A percentile compares a stretch with the other conserved stretches of the same genome.
Conservation (phyloP, 35 echinoderm and acorn worm species). For the Heliocidaris erythrogramma region DNA sequence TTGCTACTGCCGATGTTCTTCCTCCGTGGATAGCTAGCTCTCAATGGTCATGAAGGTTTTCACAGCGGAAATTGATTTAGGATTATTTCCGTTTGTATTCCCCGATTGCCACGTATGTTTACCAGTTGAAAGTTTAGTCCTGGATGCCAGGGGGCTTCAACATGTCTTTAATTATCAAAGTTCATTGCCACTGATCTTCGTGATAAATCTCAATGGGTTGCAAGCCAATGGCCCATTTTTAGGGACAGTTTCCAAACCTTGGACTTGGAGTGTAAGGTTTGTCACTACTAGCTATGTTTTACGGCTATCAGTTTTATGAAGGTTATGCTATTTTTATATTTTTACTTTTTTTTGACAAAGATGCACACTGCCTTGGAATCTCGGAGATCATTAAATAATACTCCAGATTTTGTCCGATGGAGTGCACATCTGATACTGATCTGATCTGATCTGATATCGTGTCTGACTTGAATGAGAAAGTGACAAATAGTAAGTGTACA, state of each 20-base stretch:
- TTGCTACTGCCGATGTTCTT: too few relatives aligned
- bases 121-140: background rate
- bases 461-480: background rate
- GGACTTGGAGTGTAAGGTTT: background rate
- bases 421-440: too few relatives aligned
- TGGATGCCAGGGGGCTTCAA: background rate
- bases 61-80: background rate
- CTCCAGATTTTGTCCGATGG: too few relatives aligned
- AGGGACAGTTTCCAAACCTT: background rate
- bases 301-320: background rate
- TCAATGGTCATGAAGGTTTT: background rate
- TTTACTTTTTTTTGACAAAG: background rate
- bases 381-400: background rate
- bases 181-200: background rate
- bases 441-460: too few relatives aligned
- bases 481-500: background rate
- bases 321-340: too few relatives aligned
- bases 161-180: background rate
- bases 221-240: background rate
- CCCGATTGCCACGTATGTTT: background rate
- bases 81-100: background rate
- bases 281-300: background rate
- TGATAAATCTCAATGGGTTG: too few relatives aligned
- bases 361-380: background rate
- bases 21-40: background rate